Percentiles rank a stretch among this genome's conserved stretches.
Conservation (phyloP, 2,888 invertebrate species). For the Drosophila nr. fundita region DNA sequence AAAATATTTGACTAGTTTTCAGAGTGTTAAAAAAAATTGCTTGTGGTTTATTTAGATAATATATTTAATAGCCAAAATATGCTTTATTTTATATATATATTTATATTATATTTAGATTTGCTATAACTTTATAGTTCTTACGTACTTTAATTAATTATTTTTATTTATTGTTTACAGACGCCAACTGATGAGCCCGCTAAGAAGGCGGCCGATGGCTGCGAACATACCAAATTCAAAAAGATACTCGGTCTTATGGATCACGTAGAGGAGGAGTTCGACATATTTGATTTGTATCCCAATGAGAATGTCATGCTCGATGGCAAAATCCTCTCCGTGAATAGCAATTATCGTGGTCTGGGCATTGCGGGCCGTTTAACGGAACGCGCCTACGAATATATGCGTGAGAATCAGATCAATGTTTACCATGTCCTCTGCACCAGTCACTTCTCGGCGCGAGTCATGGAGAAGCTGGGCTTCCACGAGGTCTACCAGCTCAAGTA, state of each 20-base stretch:
- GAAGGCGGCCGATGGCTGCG: slow-evolving; percentile 80
- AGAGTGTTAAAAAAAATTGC: not conserved
- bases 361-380: slow-evolving; percentile 84
- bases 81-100: too few species aligned
- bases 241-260: slow-evolving; percentile 86
- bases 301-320: slow-evolving; percentile 83
- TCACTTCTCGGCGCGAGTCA: slow-evolving; percentile 90
- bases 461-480: slow-evolving; percentile 89
- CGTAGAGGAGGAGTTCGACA: slow-evolving; percentile 85
- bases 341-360: slow-evolving; percentile 84
- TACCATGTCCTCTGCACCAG: slow-evolving; percentile 91
- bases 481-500: slow-evolving; percentile 89
- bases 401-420: slow-evolving; percentile 84
- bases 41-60: too few species aligned
- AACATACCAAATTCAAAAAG: slow-evolving; percentile 86
- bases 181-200: slow-evolving; percentile 45
- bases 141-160: not conserved
- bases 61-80: too few species aligned
- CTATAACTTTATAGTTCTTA: not conserved
- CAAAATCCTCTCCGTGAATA: slow-evolving; percentile 84
- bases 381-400: slow-evolving; percentile 82
- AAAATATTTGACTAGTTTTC: not conserved
- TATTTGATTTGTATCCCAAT: slow-evolving; percentile 85
- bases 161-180: not conserved
- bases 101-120: too few species aligned